Base-by-base conservation (phyloP, 2,888 invertebrate species). In the Sicus ferrugineus region DNA sequence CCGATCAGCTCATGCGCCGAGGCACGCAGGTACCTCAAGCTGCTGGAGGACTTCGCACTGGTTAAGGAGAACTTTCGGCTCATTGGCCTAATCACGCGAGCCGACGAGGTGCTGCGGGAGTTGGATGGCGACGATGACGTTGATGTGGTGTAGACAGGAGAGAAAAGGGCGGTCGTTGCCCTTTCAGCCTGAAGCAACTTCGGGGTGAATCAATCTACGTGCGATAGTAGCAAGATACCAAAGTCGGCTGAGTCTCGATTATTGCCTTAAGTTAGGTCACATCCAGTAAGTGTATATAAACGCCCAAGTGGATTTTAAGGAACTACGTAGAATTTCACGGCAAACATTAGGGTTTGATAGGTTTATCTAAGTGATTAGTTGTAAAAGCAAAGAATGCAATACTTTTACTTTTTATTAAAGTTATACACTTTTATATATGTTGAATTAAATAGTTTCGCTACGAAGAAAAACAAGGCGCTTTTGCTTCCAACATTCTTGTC, bases 11-110 rank as follows among this genome's bases (percentile, higher is more conserved):
- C 72, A 23, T 82, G 80, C 68, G 74, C 74, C 16, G 79, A 80
- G 63, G 83, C 83, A 14, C 80, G 84, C 61, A 80, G 78, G 73
- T 83, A 81, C 73, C 78, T 83, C 68, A 84, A 83, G 68, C 74
- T 79, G 23, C 58, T 83, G 23, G 82, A 83, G 69, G 81, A 83
- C 70, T 83, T 84, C 65, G 83, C 83, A 3, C 72, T 83, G 34
- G 74, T 79, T 58, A 79, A 78, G 70, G 82, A 81, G 62, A 83
- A 84, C 69, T 82, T 81, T 68, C 78, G 83, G 14, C 75, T 83
- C 2, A 83, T 84, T 69, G 83, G 79, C 1, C 72, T 84, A 23
- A 81, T 83, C 48, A 83, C 82, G 14, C 76, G 82, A 30, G 83
- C 82, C 70, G 82, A 83, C 71, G 82, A 83, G 70, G 80, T 83